A percentile compares a stretch with the other conserved stretches of the same genome.
These are phyloP conservation scores for Tetramorium simillimum DNA, from an alignment of 1,140 invertebrate genomes.

Conservation along the genomic window DNA sequence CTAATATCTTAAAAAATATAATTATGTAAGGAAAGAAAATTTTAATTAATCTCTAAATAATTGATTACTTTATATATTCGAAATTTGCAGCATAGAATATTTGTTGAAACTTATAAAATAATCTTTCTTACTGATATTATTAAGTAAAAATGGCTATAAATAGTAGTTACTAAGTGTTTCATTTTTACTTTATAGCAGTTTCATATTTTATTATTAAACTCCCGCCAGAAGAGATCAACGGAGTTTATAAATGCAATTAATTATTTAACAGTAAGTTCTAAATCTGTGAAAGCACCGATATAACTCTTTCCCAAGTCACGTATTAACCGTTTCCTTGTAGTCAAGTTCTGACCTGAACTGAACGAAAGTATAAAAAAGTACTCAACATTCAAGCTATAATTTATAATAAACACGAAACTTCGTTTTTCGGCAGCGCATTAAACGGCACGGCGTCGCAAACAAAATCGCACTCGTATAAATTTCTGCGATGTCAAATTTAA, in stretches of 20 bases:
- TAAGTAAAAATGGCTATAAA: not conserved
- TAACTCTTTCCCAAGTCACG: not conserved
- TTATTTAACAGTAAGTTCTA: not conserved
- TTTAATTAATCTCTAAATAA: not conserved
- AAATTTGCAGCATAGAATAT: not conserved
- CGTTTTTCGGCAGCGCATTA: not conserved
- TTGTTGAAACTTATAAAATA: not conserved
- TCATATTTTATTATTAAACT: conserved; percentile 31
- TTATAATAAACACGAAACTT: not conserved
- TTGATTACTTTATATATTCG: not conserved
- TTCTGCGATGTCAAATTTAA: not conserved
- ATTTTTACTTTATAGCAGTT: not conserved
- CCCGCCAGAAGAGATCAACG: not conserved
- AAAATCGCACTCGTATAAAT: not conserved
- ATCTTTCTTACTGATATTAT: not conserved
- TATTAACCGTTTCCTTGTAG: not conserved
- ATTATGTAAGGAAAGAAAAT: not conserved
- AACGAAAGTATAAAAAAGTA: not conserved
- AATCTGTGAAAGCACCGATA: not conserved
- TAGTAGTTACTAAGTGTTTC: not conserved
- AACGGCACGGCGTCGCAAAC: not conserved
- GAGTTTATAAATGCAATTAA: not conserved
- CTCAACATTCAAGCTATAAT: not conserved
- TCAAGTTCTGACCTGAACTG: not conserved
- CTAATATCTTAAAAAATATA: not conserved